Evolutionary conservation across 2,797 vertebrate species (phyloP), one percentile per base, ranked within the genome.

Genomic region (Tokudaia muenninki): DNA sequence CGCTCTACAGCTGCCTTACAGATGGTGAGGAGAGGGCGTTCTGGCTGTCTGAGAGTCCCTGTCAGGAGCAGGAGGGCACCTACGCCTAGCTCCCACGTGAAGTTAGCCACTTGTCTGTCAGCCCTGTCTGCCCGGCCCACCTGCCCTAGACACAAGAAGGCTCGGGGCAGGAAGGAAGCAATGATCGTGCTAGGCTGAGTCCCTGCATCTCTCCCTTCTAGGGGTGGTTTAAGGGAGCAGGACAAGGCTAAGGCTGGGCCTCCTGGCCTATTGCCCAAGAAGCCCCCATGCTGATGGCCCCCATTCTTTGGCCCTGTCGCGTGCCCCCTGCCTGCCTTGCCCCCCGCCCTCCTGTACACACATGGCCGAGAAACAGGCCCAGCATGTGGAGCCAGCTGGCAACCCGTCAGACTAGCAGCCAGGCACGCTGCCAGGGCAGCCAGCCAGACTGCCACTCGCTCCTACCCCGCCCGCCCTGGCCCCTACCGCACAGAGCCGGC

Each of bases 371-470:
- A 94, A 86, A 88, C 97, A 98, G 98, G 99, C 99, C 99, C 98
- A 31, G 98, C 98, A 97, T 97, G 99, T 98, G 70, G 97, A 99
- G 99, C 99, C 99, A 99, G 99, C 99, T 99, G 99, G 99, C 99
- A 99, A 96, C 95, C 96, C 94, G 99, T 99, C 99, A 99, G 98
- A 98, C 98, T 97, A 98, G 98, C 98, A 98, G 99, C 98, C 98
- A 98, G 99, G 99, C 99, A 19, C 10, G 12, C 83, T 96, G 99
- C 99, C 99, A 98, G 99, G 98, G 98, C 98, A 97, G 95, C 0
- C 95, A 61, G 99, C 99, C 99, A 99, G 98, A 98, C 98, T 98
- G 98, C 98, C 96, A 95, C 96, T 96, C 97, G 97, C 95, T 92
- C 94, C 3, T 14, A 86, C 97, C 88, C 97, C 93, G 41, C 80